phyloP scores from a whole-genome alignment of 2,797 vertebrate species.

The Acanthis flammea region DNA sequence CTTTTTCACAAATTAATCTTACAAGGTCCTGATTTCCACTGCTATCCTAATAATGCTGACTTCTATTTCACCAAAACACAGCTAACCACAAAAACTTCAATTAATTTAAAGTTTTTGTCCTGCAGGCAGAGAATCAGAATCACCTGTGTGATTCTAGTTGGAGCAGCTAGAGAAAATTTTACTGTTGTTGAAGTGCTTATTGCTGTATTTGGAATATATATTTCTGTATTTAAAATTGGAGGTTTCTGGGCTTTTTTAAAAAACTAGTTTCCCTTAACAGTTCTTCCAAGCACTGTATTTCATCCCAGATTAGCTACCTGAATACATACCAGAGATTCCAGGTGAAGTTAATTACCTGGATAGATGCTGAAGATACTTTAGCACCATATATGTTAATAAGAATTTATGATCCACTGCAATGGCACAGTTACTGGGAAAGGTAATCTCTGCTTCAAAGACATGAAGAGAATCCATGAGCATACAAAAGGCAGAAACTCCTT shows the following conservation, averaged over 20 bases:
- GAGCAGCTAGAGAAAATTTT: not conserved
- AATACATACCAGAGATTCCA: not conserved
- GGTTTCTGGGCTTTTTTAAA: not conserved
- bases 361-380: not conserved
- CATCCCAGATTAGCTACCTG: not conserved
- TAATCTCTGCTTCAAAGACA: not conserved
- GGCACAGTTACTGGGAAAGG: not conserved
- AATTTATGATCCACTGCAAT: fast-evolving
- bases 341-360: not conserved
- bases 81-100: not conserved
- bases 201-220: not conserved
- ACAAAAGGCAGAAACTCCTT: not conserved
- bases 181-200: not conserved
- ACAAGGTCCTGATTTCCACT: not conserved
- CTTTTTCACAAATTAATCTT: not conserved
- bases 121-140: not conserved
- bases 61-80: not conserved
- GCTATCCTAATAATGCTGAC: not conserved
- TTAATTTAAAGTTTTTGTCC: not conserved
- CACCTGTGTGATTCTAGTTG: not conserved
- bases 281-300: not conserved
- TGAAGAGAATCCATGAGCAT: not conserved
- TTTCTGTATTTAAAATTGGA: not conserved
- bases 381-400: fast-evolving
- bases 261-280: not conserved